These are phyloP conservation scores for Mormyrus hasselquistii DNA, from an alignment of 2,797 vertebrate species.

Conservation along the genomic window DNA sequence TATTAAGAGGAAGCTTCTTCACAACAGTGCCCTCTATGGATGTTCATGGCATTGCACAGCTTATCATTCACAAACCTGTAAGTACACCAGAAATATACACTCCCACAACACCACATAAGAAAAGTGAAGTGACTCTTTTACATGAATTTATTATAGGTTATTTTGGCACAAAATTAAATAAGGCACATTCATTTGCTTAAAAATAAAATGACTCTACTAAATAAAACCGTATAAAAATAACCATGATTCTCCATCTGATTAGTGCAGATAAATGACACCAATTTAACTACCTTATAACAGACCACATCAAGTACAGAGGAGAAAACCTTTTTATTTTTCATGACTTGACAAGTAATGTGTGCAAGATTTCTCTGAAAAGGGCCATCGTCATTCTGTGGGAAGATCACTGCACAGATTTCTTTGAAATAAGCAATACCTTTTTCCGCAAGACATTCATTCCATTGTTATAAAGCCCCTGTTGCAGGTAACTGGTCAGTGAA, in stretches of 20 bases:
- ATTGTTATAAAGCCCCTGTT: not conserved
- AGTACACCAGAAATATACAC: not conserved
- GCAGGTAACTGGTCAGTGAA: not conserved
- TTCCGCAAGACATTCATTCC: not conserved
- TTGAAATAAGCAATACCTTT: not conserved
- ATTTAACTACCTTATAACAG: slow-evolving; percentile 12
- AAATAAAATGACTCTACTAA: slow-evolving; percentile 36
- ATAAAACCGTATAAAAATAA: slow-evolving; percentile 50
- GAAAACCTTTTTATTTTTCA: not conserved
- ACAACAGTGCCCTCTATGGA: not conserved
- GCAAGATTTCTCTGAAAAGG: not conserved
- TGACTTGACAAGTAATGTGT: not conserved
- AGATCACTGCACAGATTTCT: not conserved
- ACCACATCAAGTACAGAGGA: not conserved
- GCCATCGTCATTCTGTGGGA: not conserved
- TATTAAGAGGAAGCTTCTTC: not conserved
- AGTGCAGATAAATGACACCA: slow-evolving; percentile 14
- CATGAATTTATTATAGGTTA: slow-evolving; percentile 37
- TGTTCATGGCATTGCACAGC: not conserved
- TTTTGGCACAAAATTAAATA: slow-evolving; percentile 54
- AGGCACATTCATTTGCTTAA: slow-evolving; percentile 55
- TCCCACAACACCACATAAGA: not conserved
- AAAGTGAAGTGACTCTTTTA: not conserved
- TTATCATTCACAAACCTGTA: not conserved
- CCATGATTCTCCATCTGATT: slow-evolving; percentile 15